Evolutionary conservation across 37 sponge, comb jelly and placozoan species (phyloP).

Genomic region (Oscarella lobularis): DNA sequence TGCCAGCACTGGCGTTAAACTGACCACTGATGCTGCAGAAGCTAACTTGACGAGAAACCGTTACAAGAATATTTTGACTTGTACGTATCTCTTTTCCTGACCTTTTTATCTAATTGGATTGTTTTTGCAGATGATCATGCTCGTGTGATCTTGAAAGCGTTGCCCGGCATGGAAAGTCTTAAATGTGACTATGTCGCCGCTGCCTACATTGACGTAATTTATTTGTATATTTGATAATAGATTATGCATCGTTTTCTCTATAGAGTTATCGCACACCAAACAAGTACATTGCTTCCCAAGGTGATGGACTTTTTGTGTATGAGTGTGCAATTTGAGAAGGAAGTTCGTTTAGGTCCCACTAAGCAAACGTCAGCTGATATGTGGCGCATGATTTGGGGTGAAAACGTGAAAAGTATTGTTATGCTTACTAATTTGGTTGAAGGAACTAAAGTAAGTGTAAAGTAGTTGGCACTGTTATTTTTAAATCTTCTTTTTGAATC

Average conservation of each 20-base stretch:
- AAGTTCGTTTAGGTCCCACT: too few relatives aligned
- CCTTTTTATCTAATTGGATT: too few relatives aligned
- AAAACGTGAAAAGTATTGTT: slow-evolving; percentile 40
- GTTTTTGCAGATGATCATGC: slow-evolving; percentile 48
- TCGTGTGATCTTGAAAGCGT: slow-evolving; percentile 13
- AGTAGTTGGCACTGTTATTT: too few relatives aligned
- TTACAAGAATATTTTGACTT: slow-evolving; percentile 21
- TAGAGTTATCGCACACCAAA: slow-evolving; percentile 5
- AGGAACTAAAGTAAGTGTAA: slow-evolving; percentile 34
- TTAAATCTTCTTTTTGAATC: too few relatives aligned
- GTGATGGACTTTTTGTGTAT: too few relatives aligned
- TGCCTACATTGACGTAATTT: neutral
- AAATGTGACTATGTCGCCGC: neutral
- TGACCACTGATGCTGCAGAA: neutral
- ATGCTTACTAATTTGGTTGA: slow-evolving; percentile 60
- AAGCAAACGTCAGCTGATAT: slow-evolving; percentile 45
- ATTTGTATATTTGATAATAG: neutral
- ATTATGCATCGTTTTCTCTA: neutral
- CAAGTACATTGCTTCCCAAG: slow-evolving; percentile 75
- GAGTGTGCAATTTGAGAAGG: too few relatives aligned
- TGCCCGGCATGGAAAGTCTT: neutral
- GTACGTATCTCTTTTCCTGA: too few relatives aligned
- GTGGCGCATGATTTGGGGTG: slow-evolving; percentile 70
- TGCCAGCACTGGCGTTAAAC: too few relatives aligned
- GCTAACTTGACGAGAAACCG: slow-evolving; percentile 3